phyloP scores from a whole-genome alignment of 2,888 invertebrate species.

The Aphelenchoides bicaudatus region DNA sequence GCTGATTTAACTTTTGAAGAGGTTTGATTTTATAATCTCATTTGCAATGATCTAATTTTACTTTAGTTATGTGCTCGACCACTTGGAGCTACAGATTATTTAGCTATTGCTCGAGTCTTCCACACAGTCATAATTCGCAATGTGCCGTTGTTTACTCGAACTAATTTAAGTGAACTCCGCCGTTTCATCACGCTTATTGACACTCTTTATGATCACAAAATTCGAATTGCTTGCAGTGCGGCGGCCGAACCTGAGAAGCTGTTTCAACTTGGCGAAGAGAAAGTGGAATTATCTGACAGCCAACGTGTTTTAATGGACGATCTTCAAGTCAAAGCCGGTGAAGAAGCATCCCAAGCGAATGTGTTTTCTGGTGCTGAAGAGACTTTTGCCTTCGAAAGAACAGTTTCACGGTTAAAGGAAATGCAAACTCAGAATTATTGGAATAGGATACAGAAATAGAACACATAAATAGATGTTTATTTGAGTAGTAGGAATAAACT shows the following conservation, averaged over 20 bases:
- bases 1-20: constrained; percentile 83
- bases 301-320: constrained; percentile 90
- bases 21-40: constrained; percentile 66
- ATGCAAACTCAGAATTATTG: constrained; percentile 95
- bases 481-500: too few species aligned
- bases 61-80: constrained; percentile 75
- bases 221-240: constrained; percentile 65
- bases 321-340: constrained; percentile 70
- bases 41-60: constrained; percentile 79
- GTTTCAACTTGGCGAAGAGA: constrained; percentile 67
- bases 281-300: constrained; percentile 69
- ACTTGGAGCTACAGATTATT: constrained; percentile 87
- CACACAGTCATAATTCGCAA: constrained; percentile 88
- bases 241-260: constrained; percentile 74
- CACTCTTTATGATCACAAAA: constrained; percentile 88
- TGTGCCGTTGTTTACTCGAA: constrained; percentile 77
- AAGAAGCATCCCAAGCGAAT: constrained; percentile 74
- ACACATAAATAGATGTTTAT: too few species aligned
- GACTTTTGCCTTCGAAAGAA: constrained; percentile 90
- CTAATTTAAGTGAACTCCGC: constrained; percentile 78
- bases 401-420: constrained; percentile 84
- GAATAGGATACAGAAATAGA: constrained; percentile 63
- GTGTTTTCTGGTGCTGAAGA: constrained; percentile 97
- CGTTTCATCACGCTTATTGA: constrained; percentile 95
- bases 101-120: constrained; percentile 82